Evolutionary conservation across 2,888 invertebrate genomes (phyloP).

Genomic region (Tetranychus piercei): DNA sequence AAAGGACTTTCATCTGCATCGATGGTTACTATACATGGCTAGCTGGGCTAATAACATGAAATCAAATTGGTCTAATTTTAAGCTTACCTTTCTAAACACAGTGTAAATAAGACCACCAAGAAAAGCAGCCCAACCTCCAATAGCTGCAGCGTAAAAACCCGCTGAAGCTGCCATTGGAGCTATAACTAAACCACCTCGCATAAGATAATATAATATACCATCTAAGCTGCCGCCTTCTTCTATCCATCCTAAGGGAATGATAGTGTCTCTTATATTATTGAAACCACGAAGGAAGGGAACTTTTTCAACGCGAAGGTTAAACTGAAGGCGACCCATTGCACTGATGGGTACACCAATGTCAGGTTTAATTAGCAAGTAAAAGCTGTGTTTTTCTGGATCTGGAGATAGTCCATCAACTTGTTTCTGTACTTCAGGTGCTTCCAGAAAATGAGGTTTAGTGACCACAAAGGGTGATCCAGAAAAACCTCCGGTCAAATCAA

Average conservation of each 20-base stretch:
- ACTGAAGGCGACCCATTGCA: constrained; percentile 13
- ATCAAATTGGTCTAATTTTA: neutral
- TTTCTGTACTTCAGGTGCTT: neutral
- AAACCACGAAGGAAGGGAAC: constrained; percentile 17
- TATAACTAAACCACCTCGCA: neutral
- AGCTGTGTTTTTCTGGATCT: constrained; percentile 9
- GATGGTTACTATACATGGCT: neutral
- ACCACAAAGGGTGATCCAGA: constrained; percentile 20
- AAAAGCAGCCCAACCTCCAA: neutral
- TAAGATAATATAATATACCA: neutral
- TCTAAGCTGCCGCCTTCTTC: neutral
- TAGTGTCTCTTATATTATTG: constrained; percentile 5
- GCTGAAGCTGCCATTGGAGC: neutral
- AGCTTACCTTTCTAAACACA: neutral
- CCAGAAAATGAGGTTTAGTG: constrained; percentile 3
- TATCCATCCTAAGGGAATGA: neutral
- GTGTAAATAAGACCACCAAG: neutral
- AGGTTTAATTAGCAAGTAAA: constrained; percentile 18
- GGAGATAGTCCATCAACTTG: constrained; percentile 14
- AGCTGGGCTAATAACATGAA: neutral
- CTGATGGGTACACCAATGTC: constrained; percentile 14
- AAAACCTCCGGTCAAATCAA: constrained; percentile 17
- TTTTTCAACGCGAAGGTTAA: constrained; percentile 14
- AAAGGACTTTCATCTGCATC: neutral
- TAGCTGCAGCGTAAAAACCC: neutral